Base-by-base conservation (phyloP, 2,797 vertebrate genomes). In the Helarctos malayanus region DNA sequence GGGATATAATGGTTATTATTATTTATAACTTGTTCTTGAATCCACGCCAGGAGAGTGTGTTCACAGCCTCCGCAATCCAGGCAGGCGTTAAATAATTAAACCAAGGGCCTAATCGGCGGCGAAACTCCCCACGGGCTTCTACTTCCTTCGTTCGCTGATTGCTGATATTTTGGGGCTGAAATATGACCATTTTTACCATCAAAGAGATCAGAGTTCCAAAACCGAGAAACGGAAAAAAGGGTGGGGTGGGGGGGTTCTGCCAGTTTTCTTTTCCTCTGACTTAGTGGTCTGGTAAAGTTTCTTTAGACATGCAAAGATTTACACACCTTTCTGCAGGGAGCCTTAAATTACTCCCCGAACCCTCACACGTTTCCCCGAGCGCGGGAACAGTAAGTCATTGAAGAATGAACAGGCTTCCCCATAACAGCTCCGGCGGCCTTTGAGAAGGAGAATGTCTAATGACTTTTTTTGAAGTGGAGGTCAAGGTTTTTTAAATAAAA, bases 401-500 rank as follows among this genome's bases (percentile, higher is more conserved):
- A 99, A 98, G 97, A 98, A 98, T 98, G 98, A 98, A 94, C 96
- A 76, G 98, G 97, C 98, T 98, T 97, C 98, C 96, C 97, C 92
- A 80, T 97, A 97, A 98, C 95, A 95, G 96, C 98, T 97, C 94
- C 68, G 86, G 97, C 95, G 89, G 98, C 97, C 97, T 98, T 98
- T 97, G 97, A 98, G 97, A 98, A 97, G 96, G 97, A 95, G 96
- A 97, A 97, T 94, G 97, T 80, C 98, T 98, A 97, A 98, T 98
- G 98, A 97, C 98, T 98, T 98, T 98, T 96, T 98, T 98, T 99
- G 98, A 99, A 98, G 98, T 98, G 68, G 98, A 97, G 98, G 98
- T 98, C 98, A 99, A 98, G 97, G 98, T 98, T 98, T 99, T 98
- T 98, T 73, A 98, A 98, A 98, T 98, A 98, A 98, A 99, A 98